These are phyloP conservation scores for Drosophila leontia DNA, from an alignment of 1,140 invertebrate genomes.

Conservation along the genomic window DNA sequence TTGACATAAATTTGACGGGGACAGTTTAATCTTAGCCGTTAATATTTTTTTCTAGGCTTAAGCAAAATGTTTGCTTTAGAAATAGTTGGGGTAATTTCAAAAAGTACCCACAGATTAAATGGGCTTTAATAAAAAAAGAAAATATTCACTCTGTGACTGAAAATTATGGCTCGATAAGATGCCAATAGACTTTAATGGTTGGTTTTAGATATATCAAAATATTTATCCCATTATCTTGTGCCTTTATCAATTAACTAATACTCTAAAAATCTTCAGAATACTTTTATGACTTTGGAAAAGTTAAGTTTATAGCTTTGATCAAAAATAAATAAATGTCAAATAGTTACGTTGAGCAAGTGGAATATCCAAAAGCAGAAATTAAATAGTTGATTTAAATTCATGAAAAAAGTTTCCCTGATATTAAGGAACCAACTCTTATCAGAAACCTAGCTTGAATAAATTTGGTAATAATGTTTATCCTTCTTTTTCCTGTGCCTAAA, in stretches of 20 bases:
- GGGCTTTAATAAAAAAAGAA: neutral
- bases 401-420: no score
- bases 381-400: neutral
- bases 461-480: no score
- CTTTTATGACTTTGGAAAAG: neutral
- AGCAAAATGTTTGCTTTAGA: conserved; percentile 20
- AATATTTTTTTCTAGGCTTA: conserved; percentile 32
- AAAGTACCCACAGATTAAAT: conserved; percentile 16
- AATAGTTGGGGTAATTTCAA: conserved; percentile 34
- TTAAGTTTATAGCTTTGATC: no score
- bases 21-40: conserved; percentile 69
- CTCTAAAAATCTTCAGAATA: neutral
- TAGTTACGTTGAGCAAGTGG: neutral
- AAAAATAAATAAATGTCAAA: no score
- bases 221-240: neutral
- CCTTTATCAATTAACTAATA: neutral
- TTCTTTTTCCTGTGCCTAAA: neutral
- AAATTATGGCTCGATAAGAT: conserved; percentile 11
- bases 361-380: neutral
- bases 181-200: neutral
- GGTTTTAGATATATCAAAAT: neutral
- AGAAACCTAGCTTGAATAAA: no score
- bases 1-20: conserved; percentile 71
- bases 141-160: neutral
- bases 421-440: neutral